These are phyloP conservation scores for Todiramphus chloris DNA, from an alignment of 2,113 vertebrate genomes.

Conservation along the genomic window DNA sequence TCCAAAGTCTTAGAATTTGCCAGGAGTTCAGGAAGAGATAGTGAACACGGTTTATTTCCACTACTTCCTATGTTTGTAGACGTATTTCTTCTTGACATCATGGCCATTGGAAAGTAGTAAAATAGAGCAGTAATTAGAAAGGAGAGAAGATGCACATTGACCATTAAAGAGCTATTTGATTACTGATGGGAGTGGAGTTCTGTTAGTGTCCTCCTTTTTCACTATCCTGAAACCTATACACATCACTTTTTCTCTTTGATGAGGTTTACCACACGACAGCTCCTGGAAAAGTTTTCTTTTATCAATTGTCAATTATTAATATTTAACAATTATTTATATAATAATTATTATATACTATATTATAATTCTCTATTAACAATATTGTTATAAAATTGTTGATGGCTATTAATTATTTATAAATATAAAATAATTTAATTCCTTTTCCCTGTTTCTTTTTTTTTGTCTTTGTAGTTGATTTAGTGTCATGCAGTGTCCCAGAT, in stretches of 20 bases:
- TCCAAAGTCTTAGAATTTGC: not conserved
- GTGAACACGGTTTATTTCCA: not conserved
- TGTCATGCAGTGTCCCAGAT: constrained; percentile 57
- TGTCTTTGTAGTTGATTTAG: constrained; percentile 58
- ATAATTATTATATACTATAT: too few species aligned
- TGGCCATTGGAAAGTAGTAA: not conserved
- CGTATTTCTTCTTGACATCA: not conserved
- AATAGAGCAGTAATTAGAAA: not conserved
- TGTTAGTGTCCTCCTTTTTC: not conserved
- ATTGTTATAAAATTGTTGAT: too few species aligned
- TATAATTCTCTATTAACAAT: too few species aligned
- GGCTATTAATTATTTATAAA: too few species aligned
- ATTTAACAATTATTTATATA: too few species aligned
- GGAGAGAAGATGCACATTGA: not conserved
- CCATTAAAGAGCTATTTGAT: not conserved
- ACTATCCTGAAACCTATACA: not conserved
- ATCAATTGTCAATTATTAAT: not conserved
- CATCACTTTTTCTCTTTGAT: not conserved
- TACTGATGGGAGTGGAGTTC: not conserved
- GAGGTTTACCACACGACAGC: not conserved
- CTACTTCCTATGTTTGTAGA: not conserved
- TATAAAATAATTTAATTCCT: not conserved
- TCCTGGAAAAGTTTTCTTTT: constrained; percentile 4
- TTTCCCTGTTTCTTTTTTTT: constrained; percentile 4
- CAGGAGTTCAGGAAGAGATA: not conserved